These are phyloP conservation scores for Haemorhous mexicanus DNA, from an alignment of 2,113 vertebrate species.

Conservation along the genomic window DNA sequence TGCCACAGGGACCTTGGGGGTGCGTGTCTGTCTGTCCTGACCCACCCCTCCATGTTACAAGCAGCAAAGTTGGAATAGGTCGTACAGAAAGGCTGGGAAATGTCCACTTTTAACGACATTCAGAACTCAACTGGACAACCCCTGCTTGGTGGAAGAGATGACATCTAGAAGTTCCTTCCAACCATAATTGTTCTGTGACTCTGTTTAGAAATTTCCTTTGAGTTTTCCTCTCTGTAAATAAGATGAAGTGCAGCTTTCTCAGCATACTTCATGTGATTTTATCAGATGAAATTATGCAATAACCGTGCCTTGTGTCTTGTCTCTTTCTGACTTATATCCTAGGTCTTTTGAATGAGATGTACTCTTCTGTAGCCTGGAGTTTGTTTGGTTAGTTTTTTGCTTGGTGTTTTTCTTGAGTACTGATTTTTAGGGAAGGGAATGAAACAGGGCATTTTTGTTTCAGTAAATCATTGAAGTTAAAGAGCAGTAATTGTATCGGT, in stretches of 20 bases:
- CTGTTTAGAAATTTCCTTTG: neutral
- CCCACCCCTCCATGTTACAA: neutral
- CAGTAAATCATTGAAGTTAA: slow-evolving; percentile 22
- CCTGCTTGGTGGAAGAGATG: neutral
- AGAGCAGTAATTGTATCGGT: neutral
- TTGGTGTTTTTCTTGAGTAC: neutral
- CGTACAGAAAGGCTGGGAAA: neutral
- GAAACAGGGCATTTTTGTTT: neutral
- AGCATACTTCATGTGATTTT: neutral
- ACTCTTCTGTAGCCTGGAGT: neutral
- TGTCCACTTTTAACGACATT: neutral
- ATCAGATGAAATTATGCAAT: neutral
- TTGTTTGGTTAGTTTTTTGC: neutral
- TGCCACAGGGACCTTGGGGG: neutral
- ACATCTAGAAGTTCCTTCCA: neutral
- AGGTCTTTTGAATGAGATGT: neutral
- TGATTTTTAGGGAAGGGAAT: neutral
- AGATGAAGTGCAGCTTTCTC: neutral
- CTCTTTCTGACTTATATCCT: neutral
- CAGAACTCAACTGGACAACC: neutral
- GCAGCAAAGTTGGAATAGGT: neutral
- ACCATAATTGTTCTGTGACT: neutral
- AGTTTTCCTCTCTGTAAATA: neutral
- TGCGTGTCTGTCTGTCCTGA: neutral
- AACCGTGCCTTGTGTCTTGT: neutral